These are phyloP conservation scores for Brachynemurus nebulosus DNA, from an alignment of 2,888 invertebrate species.

Conservation along the genomic window DNA sequence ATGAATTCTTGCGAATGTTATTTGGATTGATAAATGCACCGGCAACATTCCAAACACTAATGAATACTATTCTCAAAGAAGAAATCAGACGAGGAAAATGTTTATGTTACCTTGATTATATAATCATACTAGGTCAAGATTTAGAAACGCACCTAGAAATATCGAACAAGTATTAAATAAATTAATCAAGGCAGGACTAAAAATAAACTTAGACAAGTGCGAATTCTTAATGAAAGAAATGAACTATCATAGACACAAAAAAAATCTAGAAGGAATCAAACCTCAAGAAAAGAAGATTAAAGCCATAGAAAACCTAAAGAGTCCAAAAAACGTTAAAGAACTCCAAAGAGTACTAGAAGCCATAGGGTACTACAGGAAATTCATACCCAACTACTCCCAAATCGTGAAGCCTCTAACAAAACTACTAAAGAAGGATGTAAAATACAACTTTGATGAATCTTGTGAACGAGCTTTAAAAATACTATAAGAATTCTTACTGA, in stretches of 20 bases:
- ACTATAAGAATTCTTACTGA: background rate
- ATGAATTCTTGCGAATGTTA: constrained; percentile 17
- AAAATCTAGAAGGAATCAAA: constrained; percentile 16
- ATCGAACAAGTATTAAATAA: constrained; percentile 19
- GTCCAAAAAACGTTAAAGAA: background rate
- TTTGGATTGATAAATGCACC: constrained; percentile 22
- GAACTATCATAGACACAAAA: constrained; percentile 14
- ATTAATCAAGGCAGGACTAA: constrained; percentile 11
- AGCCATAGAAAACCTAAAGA: constrained; percentile 12
- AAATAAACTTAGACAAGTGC: constrained; percentile 18
- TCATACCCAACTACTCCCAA: background rate
- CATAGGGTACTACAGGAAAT: background rate
- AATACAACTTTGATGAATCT: background rate
- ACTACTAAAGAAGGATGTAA: background rate
- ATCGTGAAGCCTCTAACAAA: background rate
- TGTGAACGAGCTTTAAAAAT: background rate
- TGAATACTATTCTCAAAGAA: constrained; percentile 21
- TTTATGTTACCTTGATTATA: constrained; percentile 7
- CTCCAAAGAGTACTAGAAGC: background rate
- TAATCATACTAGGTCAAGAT: constrained; percentile 12
- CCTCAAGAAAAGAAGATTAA: constrained; percentile 17
- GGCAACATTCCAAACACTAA: constrained; percentile 22
- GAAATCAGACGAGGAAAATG: constrained; percentile 11
- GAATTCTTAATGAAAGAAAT: constrained; percentile 14
- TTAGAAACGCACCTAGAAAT: constrained; percentile 10